Evolutionary conservation across 1,140 invertebrate species (phyloP), one percentile per base, ranked within the genome.

Genomic region (Nasonia vitripennis): DNA sequence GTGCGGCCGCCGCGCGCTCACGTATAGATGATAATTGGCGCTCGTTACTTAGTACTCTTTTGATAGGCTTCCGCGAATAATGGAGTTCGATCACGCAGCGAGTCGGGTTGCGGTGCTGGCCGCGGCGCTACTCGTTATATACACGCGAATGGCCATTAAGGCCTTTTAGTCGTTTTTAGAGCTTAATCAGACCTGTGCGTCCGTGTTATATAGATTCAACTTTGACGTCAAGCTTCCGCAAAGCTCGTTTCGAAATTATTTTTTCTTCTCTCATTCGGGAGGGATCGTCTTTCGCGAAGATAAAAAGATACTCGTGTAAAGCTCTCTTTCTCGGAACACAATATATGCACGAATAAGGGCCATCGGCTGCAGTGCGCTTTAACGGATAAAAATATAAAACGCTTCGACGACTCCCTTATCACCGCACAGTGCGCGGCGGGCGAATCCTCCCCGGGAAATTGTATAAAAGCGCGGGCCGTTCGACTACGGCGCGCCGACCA

Each of bases 41-140:
- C 62, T 83, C 81, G 81, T 83, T 77, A 83, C 31, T 83, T 77
- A 83, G 55, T 62, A 62, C 55, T 62, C 73, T 83, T 83, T 75
- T 77, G 31, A 41, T 83, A 83, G 74, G 62, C 48, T 55, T 77
- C 62, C 34, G 34, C 34, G 81, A 77, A 77, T 67, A 83, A 75
- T 77, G 51, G 20, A 83, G 31, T 83, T 81, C 17, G 68, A 73
- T 81, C 80, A 34, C 45, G 41, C 41, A 27, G 14, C n/a, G 0
- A 14, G 37, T 9, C 55, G 55, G 37, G 62, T 9, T 81, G 23
- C 73, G 17, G 10, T 23, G 20, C 34, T 37, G 5, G 45, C 23
- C 6, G 27, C 9, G 11, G 27, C 9, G 11, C 23, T 73, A 41
- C 80, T 73, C 34, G 51, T 51, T 81, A 45, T 41, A 41, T 45